phyloP scores from a whole-genome alignment of 2,797 vertebrate species.

The Cetoscarus ocellatus region DNA sequence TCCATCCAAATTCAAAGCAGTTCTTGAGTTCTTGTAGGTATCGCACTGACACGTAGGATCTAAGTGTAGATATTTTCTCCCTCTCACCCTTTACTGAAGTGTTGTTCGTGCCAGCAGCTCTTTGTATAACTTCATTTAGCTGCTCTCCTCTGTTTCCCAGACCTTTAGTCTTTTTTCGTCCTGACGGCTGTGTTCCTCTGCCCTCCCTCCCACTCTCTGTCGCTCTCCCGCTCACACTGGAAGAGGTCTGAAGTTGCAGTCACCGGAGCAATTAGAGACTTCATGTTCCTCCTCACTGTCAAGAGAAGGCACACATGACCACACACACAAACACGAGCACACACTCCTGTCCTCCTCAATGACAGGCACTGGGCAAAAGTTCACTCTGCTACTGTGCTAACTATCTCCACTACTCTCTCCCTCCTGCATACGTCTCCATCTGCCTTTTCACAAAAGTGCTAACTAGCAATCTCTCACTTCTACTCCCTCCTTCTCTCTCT shows the following conservation, averaged over 20 bases:
- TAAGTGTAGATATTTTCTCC: not conserved
- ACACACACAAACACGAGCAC: conserved; percentile 23
- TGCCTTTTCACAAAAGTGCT: conserved; percentile 61
- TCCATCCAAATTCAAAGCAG: too few species aligned
- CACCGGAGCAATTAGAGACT: conserved; percentile 80
- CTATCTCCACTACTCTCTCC: conserved; percentile 53
- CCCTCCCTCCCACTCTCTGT: conserved; percentile 50
- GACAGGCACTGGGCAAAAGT: conserved; percentile 79
- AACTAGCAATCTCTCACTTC: conserved; percentile 57
- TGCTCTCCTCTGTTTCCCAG: conserved; percentile 24
- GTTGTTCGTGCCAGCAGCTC: not conserved
- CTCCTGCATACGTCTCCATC: conserved; percentile 39
- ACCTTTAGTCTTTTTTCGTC: conserved; percentile 49
- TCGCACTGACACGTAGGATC: not conserved
- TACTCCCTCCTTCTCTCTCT: conserved; percentile 28
- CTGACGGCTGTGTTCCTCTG: conserved; percentile 26
- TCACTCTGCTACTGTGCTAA: conserved; percentile 71
- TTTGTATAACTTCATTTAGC: conserved; percentile 25
- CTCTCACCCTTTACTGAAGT: too few species aligned
- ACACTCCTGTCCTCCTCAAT: conserved; percentile 37
- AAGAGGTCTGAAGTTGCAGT: conserved; percentile 71
- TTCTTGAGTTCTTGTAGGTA: not conserved
- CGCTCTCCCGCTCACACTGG: conserved; percentile 42
- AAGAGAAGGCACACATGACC: conserved; percentile 52
- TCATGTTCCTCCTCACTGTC: conserved; percentile 76